Percentiles rank a stretch among this genome's conserved stretches.
Conservation (phyloP, 2,888 invertebrate genomes). For the Harpalus rufipes region DNA sequence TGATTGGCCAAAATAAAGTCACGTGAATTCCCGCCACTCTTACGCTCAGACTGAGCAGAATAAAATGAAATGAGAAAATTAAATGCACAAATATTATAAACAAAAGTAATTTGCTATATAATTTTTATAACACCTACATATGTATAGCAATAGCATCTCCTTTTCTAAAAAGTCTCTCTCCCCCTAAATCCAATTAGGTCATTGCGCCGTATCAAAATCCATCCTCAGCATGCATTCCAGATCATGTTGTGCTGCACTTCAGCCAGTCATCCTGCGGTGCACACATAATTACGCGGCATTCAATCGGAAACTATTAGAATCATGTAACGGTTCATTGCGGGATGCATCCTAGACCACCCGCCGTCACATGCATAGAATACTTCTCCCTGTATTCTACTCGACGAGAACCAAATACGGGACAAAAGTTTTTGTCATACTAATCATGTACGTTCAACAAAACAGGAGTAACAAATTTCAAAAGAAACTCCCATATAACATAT, state of each 20-base stretch:
- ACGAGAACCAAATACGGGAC: too few species aligned
- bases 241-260: not conserved
- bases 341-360: slow-evolving; percentile 28
- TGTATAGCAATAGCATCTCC: not conserved
- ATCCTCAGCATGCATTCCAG: slow-evolving; percentile 32
- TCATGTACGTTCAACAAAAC: not conserved
- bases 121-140: too few species aligned
- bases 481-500: not conserved
- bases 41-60: too few species aligned
- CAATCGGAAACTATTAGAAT: slow-evolving; percentile 52
- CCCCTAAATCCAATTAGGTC: slow-evolving; percentile 15
- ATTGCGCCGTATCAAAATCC: slow-evolving; percentile 29
- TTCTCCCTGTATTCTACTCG: not conserved
- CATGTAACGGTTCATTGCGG: slow-evolving; percentile 54
- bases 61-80: too few species aligned
- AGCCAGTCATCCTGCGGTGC: slow-evolving; percentile 43
- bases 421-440: too few species aligned
- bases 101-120: too few species aligned
- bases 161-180: not conserved
- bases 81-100: too few species aligned
- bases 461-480: not conserved
- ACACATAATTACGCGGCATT: slow-evolving; percentile 53
- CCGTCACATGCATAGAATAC: not conserved
- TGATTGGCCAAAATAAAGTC: too few species aligned
- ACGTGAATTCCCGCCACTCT: too few species aligned